Percentiles rank a stretch among this genome's conserved stretches.
These are phyloP conservation scores for Castor canadensis DNA, from an alignment of 2,113 vertebrate species.

Conservation along the genomic window DNA sequence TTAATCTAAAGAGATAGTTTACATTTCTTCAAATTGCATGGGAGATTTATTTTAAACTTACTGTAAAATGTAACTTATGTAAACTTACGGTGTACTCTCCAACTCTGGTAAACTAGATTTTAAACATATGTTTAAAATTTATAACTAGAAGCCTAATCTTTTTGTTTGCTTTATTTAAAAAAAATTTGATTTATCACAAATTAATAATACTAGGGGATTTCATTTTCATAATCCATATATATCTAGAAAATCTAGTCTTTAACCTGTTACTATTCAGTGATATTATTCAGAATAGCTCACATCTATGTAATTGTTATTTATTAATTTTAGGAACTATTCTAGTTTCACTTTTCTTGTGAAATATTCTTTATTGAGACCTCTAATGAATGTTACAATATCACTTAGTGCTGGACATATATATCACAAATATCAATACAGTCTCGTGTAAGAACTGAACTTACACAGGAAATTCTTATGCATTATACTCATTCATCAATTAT, in stretches of 20 bases:
- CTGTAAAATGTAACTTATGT: background rate
- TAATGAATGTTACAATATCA: background rate
- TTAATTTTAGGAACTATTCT: background rate
- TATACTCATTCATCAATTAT: background rate
- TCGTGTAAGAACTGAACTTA: background rate
- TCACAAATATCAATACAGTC: background rate
- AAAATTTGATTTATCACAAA: no score
- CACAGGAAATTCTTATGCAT: background rate
- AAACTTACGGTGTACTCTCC: slow-evolving; percentile 21
- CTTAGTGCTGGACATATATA: background rate
- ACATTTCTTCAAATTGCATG: slow-evolving; percentile 28
- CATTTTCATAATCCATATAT: no score
- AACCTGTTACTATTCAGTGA: background rate
- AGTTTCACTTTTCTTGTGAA: slow-evolving; percentile 20
- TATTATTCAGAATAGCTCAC: slow-evolving; percentile 31
- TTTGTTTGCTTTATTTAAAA: no score
- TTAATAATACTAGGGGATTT: no score
- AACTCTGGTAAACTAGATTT: background rate
- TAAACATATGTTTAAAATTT: slow-evolving; percentile 8
- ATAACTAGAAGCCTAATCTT: background rate
- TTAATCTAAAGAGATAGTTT: slow-evolving; percentile 23
- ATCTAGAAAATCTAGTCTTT: no score
- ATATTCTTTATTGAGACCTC: background rate
- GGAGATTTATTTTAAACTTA: slow-evolving; percentile 30
- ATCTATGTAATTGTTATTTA: background rate